phyloP scores from a whole-genome alignment of 1,140 invertebrate genomes.

The Drosophila parabipectinata region DNA sequence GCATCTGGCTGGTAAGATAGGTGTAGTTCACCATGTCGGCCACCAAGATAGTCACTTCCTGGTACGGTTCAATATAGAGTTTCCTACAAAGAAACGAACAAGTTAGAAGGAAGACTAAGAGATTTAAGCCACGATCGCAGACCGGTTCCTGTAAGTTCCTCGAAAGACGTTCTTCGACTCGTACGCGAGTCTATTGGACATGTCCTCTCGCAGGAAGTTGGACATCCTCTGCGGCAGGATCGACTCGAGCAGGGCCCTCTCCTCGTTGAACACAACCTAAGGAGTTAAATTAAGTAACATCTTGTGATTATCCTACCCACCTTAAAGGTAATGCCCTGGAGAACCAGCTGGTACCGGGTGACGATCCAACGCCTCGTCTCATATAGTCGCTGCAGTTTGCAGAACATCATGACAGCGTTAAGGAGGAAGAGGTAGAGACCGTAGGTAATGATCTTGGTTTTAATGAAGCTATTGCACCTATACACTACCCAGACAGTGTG shows the following conservation, averaged over 20 bases:
- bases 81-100: constrained; percentile 86
- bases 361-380: constrained; percentile 15
- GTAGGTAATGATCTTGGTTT: background rate
- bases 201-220: constrained; percentile 89
- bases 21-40: constrained; percentile 98
- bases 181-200: constrained; percentile 85
- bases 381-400: constrained; percentile 4
- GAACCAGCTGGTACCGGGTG: constrained; percentile 23
- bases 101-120: background rate
- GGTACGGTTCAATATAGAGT: constrained; percentile 92
- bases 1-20: constrained; percentile 91
- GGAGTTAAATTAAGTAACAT: background rate
- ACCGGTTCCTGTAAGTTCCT: background rate
- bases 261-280: constrained; percentile 15
- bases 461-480: background rate
- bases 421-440: constrained; percentile 11
- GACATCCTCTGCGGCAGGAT: constrained; percentile 93
- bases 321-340: constrained; percentile 16
- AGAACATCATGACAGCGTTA: background rate
- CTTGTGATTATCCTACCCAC: constrained; percentile 2
- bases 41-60: constrained; percentile 96
- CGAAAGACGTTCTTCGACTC: background rate
- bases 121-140: background rate
- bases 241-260: constrained; percentile 93
- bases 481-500: background rate